Percentiles rank a stretch among this genome's conserved stretches.
Conservation (phyloP, 2,888 invertebrate species). For the Cephus rjabovi region DNA sequence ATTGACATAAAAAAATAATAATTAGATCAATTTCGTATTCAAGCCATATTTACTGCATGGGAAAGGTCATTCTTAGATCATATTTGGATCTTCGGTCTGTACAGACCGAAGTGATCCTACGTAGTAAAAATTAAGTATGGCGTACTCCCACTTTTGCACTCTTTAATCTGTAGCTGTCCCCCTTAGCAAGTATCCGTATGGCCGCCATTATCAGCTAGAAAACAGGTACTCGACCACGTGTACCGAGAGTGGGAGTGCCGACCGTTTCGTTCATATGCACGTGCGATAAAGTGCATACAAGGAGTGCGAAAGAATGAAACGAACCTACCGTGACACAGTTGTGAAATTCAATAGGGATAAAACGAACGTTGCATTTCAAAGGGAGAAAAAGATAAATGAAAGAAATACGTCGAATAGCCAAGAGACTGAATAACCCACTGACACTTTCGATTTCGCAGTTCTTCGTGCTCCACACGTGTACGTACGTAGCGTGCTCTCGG, state of each 20-base stretch:
- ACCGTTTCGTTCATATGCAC: not conserved
- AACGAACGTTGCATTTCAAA: not conserved
- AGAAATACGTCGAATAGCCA: not conserved
- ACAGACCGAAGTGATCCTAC: too few species aligned
- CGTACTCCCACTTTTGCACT: too few species aligned
- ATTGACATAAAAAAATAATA: too few species aligned
- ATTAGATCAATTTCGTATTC: too few species aligned
- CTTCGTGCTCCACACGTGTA: not conserved
- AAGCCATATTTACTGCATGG: too few species aligned
- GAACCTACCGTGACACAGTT: not conserved
- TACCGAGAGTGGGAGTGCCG: not conserved
- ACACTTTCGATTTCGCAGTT: constrained; percentile 2
- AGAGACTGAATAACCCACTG: not conserved
- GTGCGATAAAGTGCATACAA: not conserved
- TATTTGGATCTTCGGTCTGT: too few species aligned
- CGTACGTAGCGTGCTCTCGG: not conserved
- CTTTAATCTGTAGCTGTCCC: not conserved
- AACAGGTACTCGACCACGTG: not conserved
- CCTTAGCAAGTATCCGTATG: not conserved
- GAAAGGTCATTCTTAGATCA: too few species aligned
- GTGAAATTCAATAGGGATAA: not conserved
- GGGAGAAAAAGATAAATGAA: not conserved
- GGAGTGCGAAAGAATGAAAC: not conserved
- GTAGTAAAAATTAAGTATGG: too few species aligned
- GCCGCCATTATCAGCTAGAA: not conserved